A percentile compares a stretch with the other conserved stretches of the same genome.
Conservation (phyloP, 2,888 invertebrate genomes). For the Cinara cedri region DNA sequence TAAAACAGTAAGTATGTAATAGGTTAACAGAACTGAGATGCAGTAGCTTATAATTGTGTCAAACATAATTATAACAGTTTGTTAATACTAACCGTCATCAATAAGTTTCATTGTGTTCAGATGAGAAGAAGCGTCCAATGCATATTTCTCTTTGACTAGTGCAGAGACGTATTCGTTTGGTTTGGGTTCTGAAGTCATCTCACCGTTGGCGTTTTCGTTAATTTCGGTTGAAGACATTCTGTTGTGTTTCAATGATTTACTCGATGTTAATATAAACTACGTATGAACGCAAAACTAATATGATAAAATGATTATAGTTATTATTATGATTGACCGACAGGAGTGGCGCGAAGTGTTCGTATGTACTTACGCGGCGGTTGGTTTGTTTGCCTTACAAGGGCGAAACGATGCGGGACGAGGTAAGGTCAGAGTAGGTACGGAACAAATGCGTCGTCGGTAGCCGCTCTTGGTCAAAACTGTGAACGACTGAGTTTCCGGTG, state of each 20-base stretch:
- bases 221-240: constrained; percentile 44
- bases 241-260: neutral
- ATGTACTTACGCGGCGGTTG: neutral
- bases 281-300: too few species aligned
- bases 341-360: too few species aligned
- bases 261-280: too few species aligned
- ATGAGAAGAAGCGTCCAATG: constrained; percentile 59
- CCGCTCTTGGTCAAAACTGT: neutral
- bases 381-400: too few species aligned
- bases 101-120: constrained; percentile 60
- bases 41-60: neutral
- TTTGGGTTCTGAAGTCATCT: constrained; percentile 54
- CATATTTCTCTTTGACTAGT: constrained; percentile 60
- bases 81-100: constrained; percentile 57
- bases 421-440: neutral
- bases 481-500: neutral
- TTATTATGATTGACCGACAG: too few species aligned
- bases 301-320: too few species aligned
- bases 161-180: constrained; percentile 60
- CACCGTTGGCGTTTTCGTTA: constrained; percentile 48
- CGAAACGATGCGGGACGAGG: too few species aligned
- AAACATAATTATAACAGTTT: neutral
- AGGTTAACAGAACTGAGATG: too few species aligned
- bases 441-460: neutral
- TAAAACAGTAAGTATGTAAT: too few species aligned